phyloP scores from a whole-genome alignment of 2,888 invertebrate species.

The Mesorhabditis belari region DNA sequence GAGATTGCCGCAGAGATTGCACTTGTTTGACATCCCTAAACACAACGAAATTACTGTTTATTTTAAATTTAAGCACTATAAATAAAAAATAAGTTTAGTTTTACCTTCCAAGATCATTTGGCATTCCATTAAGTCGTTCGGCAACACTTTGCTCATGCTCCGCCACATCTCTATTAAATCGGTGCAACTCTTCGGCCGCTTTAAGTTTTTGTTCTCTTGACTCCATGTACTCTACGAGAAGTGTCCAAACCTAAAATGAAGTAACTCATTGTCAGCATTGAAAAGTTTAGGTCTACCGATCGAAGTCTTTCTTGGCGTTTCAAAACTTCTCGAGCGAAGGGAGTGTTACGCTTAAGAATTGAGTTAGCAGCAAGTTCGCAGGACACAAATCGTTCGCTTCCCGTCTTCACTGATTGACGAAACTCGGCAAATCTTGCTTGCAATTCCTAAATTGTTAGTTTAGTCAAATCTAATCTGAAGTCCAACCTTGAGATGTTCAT shows the following conservation, averaged over 20 bases:
- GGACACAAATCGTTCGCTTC: conserved; percentile 79
- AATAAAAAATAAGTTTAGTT: no score
- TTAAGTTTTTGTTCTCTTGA: conserved; percentile 77
- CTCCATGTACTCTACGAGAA: conserved; percentile 76
- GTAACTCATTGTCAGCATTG: neutral
- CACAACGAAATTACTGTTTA: neutral
- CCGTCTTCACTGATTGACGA: conserved; percentile 80
- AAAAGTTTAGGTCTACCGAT: conserved; percentile 11
- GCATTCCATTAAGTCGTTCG: conserved; percentile 79
- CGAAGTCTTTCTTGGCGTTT: conserved; percentile 57
- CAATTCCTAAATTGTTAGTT: conserved; percentile 62
- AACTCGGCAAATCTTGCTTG: conserved; percentile 87
- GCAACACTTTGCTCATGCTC: conserved; percentile 48
- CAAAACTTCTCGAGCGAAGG: conserved; percentile 77
- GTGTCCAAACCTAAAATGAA: conserved; percentile 66
- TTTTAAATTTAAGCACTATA: neutral
- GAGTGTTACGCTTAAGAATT: conserved; percentile 66
- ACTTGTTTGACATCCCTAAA: conserved; percentile 61
- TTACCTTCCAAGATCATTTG: conserved; percentile 72
- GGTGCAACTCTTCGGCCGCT: conserved; percentile 91
- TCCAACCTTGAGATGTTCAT: conserved; percentile 45
- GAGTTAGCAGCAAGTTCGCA: conserved; percentile 84
- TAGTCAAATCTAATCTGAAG: neutral
- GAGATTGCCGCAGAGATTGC: conserved; percentile 72
- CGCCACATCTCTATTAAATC: conserved; percentile 74